These are phyloP conservation scores for Microcebus lehilahytsara DNA, from an alignment of 2,113 vertebrate genomes.

Conservation along the genomic window DNA sequence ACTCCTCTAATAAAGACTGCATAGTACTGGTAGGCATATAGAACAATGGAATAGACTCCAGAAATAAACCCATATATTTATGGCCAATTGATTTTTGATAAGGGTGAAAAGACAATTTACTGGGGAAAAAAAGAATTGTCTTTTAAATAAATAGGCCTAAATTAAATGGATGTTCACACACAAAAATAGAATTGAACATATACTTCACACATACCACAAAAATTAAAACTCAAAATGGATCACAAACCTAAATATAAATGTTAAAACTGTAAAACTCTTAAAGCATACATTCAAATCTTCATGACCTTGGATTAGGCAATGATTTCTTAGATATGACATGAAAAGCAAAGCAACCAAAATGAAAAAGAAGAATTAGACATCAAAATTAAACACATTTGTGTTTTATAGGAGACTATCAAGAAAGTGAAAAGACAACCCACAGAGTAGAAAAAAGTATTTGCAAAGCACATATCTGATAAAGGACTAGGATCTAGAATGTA, in stretches of 20 bases:
- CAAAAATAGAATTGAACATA: background rate
- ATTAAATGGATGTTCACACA: background rate
- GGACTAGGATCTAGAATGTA: background rate
- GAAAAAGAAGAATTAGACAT: background rate
- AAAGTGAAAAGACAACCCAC: background rate
- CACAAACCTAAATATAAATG: background rate
- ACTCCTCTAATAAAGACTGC: background rate
- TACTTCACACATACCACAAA: background rate
- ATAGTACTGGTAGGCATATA: background rate
- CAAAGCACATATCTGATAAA: background rate
- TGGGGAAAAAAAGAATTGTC: background rate
- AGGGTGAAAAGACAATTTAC: background rate
- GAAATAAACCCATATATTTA: background rate
- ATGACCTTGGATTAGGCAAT: background rate
- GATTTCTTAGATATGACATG: background rate
- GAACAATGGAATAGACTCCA: background rate
- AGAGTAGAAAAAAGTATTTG: background rate
- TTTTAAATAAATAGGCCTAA: background rate
- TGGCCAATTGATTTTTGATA: background rate
- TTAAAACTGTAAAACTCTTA: background rate
- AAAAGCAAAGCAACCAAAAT: background rate
- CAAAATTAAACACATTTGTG: background rate
- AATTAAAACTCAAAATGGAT: background rate
- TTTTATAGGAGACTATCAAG: background rate
- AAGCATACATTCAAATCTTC: background rate